phyloP scores from a whole-genome alignment of 2,888 invertebrate genomes.

The Ryuthela nishihirai region DNA sequence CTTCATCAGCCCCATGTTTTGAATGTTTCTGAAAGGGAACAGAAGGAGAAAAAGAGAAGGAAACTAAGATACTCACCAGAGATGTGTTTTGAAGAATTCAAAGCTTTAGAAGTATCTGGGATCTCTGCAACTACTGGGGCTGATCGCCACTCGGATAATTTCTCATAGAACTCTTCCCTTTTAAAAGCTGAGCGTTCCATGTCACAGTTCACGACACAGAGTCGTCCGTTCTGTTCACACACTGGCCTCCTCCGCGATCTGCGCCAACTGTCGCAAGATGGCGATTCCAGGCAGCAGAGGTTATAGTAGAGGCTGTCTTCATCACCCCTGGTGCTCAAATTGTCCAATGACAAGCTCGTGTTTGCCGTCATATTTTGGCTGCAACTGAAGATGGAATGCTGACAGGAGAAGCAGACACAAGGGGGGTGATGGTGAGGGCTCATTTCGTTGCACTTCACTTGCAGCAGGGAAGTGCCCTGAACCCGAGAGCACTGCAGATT shows the following conservation, averaged over 20 bases:
- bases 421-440: constrained; percentile 23
- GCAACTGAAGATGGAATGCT: constrained; percentile 28
- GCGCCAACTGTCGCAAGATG: constrained; percentile 21
- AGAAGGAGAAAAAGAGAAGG: neutral
- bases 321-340: no score
- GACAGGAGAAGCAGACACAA: constrained; percentile 27
- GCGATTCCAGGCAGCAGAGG: constrained; percentile 14
- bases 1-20: no score
- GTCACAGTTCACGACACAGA: constrained; percentile 28
- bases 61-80: constrained; percentile 2
- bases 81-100: neutral
- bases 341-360: neutral
- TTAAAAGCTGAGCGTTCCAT: constrained; percentile 10
- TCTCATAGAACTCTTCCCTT: neutral
- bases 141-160: constrained; percentile 11
- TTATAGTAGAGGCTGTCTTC: constrained; percentile 21
- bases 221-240: constrained; percentile 22
- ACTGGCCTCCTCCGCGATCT: constrained; percentile 19
- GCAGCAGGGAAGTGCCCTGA: constrained; percentile 2
- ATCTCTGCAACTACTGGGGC: neutral
- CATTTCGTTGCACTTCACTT: constrained; percentile 17
- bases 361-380: neutral
- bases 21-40: no score
- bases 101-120: neutral
- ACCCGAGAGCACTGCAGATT: constrained; percentile 2